A percentile compares a stretch with the other conserved stretches of the same genome.
These are phyloP conservation scores for Fragum whitleyi DNA, from an alignment of 2,888 invertebrate species.

Conservation along the genomic window DNA sequence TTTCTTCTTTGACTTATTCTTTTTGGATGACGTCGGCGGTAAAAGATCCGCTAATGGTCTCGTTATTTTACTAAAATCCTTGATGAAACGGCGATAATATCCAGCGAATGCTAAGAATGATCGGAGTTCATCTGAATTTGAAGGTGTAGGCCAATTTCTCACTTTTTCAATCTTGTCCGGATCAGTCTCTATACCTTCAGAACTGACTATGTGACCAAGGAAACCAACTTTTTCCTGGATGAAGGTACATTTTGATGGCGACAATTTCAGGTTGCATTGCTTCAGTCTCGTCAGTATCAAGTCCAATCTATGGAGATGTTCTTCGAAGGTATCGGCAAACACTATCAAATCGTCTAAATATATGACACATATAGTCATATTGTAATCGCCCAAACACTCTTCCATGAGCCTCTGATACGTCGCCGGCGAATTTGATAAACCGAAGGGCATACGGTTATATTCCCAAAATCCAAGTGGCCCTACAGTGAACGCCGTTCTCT, in stretches of 20 bases:
- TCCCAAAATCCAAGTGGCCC: constrained; percentile 7
- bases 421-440: background rate
- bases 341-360: constrained; percentile 15
- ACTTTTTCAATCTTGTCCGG: no score
- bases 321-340: background rate
- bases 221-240: background rate
- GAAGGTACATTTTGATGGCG: constrained; percentile 3
- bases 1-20: no score
- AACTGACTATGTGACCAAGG: background rate
- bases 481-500: constrained; percentile 4
- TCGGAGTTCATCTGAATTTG: no score
- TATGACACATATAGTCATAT: constrained; percentile 15
- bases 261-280: background rate
- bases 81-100: no score
- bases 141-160: no score
- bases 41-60: no score
- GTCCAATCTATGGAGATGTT: background rate
- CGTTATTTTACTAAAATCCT: no score
- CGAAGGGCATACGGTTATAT: constrained; percentile 6
- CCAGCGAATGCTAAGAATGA: no score
- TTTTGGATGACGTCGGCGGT: no score
- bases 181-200: no score
- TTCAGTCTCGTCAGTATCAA: background rate
- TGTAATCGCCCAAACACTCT: background rate
- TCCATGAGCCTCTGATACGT: constrained; percentile 4